A percentile compares a stretch with the other conserved stretches of the same genome.
Conservation (phyloP, 2,797 vertebrate species). For the Molothrus ater region DNA sequence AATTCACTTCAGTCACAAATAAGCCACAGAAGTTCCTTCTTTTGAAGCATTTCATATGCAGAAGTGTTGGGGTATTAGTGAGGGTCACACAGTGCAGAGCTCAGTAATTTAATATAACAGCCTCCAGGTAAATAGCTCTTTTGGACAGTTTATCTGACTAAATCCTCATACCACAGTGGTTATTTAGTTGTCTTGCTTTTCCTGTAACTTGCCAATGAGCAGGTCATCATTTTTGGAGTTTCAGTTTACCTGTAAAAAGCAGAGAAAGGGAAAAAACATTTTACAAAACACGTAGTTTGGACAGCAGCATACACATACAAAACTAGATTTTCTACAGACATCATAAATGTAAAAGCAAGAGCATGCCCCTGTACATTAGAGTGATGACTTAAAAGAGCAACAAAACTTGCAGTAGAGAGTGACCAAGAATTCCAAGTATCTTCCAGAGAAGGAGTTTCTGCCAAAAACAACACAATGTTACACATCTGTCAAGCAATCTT, state of each 20-base stretch:
- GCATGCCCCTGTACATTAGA: background rate
- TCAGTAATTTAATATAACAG: background rate
- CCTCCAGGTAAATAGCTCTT: background rate
- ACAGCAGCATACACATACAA: background rate
- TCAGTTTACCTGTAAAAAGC: background rate
- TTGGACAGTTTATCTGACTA: background rate
- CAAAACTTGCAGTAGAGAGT: background rate
- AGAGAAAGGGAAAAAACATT: background rate
- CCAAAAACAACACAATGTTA: background rate
- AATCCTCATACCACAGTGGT: background rate
- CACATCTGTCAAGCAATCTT: background rate
- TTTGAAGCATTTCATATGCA: background rate
- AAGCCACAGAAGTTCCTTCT: background rate
- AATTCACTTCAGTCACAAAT: background rate
- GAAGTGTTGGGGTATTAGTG: background rate
- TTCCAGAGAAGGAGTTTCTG: background rate
- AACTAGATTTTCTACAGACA: background rate
- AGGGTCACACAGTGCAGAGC: background rate
- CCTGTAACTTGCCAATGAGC: background rate
- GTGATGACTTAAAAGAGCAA: background rate
- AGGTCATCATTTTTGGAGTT: background rate
- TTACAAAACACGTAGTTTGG: background rate
- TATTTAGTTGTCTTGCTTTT: background rate
- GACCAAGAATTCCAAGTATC: background rate
- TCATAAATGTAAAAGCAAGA: background rate